A percentile compares a stretch with the other conserved stretches of the same genome.
Evolutionary conservation across 2,888 invertebrate genomes (phyloP).

Genomic region (Cerceris ruficornis): DNA sequence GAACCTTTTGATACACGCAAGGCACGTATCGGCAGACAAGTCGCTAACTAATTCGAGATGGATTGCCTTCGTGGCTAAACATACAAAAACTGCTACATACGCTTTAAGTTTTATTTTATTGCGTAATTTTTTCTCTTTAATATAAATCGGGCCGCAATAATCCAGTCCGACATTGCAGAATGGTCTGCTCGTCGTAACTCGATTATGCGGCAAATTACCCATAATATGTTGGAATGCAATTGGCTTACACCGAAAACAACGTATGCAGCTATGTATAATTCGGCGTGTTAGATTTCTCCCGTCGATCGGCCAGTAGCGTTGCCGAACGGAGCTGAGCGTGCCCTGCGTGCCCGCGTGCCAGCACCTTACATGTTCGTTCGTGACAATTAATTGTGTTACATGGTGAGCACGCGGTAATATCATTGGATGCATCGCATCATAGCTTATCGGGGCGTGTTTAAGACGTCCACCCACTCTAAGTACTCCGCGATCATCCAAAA

Average conservation of each 20-base stretch:
- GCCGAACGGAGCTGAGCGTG: not conserved
- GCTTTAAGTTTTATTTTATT: not conserved
- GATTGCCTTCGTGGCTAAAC: slow-evolving; percentile 12
- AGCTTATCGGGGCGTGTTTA: not conserved
- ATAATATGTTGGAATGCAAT: not conserved
- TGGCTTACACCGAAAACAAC: slow-evolving; percentile 5
- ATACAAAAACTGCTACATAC: slow-evolving; percentile 13
- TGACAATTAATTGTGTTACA: slow-evolving; percentile 9
- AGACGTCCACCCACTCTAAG: slow-evolving; percentile 28
- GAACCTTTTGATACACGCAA: not conserved
- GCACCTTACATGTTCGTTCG: not conserved
- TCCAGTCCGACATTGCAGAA: slow-evolving; percentile 29
- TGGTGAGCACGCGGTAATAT: not conserved
- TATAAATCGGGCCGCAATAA: slow-evolving; percentile 36
- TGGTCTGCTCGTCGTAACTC: slow-evolving; percentile 9
- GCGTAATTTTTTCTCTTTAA: slow-evolving; percentile 7
- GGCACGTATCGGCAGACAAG: slow-evolving; percentile 2
- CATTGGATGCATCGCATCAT: slow-evolving; percentile 3
- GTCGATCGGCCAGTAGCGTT: slow-evolving; percentile 17
- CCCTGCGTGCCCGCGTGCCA: slow-evolving; percentile 12
- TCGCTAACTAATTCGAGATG: slow-evolving; percentile 15
- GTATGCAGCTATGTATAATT: slow-evolving; percentile 4
- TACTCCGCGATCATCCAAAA: not conserved
- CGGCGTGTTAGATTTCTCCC: not conserved
- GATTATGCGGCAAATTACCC: slow-evolving; percentile 22